Conservation (phyloP, 2,797 vertebrate species). For the Pseudopleuronectes americanus region DNA sequence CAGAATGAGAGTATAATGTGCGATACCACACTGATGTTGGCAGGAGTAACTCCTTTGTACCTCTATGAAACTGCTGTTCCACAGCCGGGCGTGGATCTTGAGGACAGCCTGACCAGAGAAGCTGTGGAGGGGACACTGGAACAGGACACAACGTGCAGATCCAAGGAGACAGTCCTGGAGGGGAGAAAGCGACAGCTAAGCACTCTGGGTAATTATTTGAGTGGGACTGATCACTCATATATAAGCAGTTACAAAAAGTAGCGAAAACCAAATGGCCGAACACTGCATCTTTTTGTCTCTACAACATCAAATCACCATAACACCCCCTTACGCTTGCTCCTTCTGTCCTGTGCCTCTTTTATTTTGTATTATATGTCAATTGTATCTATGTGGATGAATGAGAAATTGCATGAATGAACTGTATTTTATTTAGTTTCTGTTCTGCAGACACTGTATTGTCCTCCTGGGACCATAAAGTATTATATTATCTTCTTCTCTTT, state of each 20-base stretch:
- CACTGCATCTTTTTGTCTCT: neutral
- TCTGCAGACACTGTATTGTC: too few relatives aligned
- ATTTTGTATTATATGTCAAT: too few relatives aligned
- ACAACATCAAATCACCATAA: neutral
- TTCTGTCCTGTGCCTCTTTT: too few relatives aligned
- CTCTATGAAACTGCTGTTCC: conserved; percentile 96
- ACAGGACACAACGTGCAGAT: conserved; percentile 87
- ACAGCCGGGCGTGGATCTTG: conserved; percentile 88
- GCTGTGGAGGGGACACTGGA: conserved; percentile 90
- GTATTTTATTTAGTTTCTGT: neutral
- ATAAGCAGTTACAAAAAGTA: neutral
- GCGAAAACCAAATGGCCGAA: neutral
- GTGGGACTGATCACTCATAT: neutral
- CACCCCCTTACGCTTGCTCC: too few relatives aligned
- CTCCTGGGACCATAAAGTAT: neutral
- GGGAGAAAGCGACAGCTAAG: conserved; percentile 13
- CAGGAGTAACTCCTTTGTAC: conserved; percentile 64
- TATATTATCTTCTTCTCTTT: neutral
- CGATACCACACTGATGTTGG: conserved; percentile 7
- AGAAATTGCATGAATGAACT: too few relatives aligned
- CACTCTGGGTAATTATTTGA: neutral
- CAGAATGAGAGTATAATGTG: neutral
- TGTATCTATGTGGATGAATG: too few relatives aligned
- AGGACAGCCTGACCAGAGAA: conserved; percentile 87
- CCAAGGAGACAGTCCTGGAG: conserved; percentile 88